Evolutionary conservation across 30 jellyfish, hydroid and myxozoan genomes (phyloP), one percentile per base, ranked within the genome.

Genomic region (Rhopilema esculentum): DNA sequence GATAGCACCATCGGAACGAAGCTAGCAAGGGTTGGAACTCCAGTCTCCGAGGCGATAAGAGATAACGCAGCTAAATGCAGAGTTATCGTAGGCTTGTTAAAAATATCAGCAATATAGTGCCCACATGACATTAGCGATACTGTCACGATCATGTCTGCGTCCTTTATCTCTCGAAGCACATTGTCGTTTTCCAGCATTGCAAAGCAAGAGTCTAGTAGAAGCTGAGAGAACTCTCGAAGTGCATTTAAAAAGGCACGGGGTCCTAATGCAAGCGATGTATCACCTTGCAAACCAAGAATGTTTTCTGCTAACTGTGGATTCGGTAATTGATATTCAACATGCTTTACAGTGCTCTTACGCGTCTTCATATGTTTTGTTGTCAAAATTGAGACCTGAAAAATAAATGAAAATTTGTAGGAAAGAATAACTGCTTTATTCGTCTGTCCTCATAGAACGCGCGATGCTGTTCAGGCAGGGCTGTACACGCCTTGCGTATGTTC

Each of bases 1-100:
- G 88, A 1, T 8, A 62, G 9, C 0, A 49, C 51, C 48, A 19
- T 4, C 16, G 93, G 93, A 12, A 84, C 93, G 49, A 51, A 84
- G 66, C 93, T 84, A 8, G 93, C 87, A 25, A 87, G 93, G 1
- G 33, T n/a, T 30, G 86, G 93, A 29, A 52, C 83, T 23, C 49
- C 70, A 16, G 83, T 29, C 19, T 20, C 12, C 28, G 72, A 26
- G 53, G 87, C 93, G 1, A 84, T 23, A 8, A 62, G 20, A 61
- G 87, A 9, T 1, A 71, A 24, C 30, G 83, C 50, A 16, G 80
- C 30, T 17, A 80, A 49, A 27, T 61, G 64, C 61, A 84, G 16
- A 21, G 29, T 69, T 7, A 84, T 33, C 19, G 57, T 28, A 0
- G 87, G 93, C 75, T 48, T 72, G 66, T 71, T 75, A 16, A 49